Evolutionary conservation across 2,113 vertebrate genomes (phyloP).

Genomic region (Desmodus rotundus): DNA sequence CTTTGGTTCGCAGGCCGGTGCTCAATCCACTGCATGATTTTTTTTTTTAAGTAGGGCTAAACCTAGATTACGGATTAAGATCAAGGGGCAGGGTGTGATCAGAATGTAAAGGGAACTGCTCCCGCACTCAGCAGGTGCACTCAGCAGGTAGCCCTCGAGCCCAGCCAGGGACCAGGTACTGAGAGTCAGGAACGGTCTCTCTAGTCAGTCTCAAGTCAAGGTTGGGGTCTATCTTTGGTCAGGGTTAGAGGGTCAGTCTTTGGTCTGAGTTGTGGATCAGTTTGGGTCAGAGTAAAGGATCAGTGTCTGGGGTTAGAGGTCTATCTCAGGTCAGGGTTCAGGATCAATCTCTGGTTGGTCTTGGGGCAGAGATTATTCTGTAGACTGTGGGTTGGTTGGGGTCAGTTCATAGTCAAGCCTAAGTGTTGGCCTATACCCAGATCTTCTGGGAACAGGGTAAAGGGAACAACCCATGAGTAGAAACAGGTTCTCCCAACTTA

Average conservation of each 20-base stretch:
- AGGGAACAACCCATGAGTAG: neutral
- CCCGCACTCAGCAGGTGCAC: neutral
- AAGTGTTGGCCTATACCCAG: neutral
- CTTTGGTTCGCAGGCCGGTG: too few relatives aligned
- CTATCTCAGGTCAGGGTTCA: neutral
- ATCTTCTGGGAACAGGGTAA: neutral
- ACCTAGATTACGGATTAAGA: neutral
- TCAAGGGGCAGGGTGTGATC: neutral
- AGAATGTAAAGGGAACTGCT: neutral
- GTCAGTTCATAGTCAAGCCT: neutral
- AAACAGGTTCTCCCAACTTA: neutral
- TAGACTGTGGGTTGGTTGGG: neutral
- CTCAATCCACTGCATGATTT: too few relatives aligned
- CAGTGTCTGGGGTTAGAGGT: neutral
- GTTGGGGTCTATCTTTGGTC: neutral
- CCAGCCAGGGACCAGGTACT: neutral
- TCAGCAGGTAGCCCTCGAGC: neutral
- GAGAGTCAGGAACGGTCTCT: neutral
- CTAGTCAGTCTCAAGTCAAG: neutral
- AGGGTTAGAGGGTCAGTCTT: neutral
- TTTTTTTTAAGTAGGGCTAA: neutral
- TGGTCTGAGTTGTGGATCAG: neutral
- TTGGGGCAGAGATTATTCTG: neutral
- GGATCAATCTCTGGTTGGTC: neutral
- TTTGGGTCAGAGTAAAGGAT: neutral